Conservation (phyloP, 2,113 vertebrate genomes). For the Urocynchramus pylzowi region DNA sequence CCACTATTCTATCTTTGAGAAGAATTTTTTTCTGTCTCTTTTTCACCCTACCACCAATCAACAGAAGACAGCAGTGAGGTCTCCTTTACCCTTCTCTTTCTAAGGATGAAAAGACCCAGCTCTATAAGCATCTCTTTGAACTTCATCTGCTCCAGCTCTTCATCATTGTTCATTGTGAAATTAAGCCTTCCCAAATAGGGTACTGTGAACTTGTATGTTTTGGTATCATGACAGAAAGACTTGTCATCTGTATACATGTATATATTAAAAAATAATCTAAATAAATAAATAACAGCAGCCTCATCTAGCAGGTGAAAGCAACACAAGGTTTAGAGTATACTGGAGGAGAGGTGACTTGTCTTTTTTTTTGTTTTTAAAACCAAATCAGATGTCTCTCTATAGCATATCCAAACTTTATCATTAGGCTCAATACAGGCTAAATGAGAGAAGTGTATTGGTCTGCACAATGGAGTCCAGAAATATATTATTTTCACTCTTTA, state of each 20-base stretch:
- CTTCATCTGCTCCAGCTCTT: neutral
- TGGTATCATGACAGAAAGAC: neutral
- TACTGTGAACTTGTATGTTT: neutral
- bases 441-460: neutral
- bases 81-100: neutral
- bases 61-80: neutral
- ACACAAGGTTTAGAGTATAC: neutral
- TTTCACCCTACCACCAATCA: neutral
- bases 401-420: neutral
- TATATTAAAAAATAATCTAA: neutral
- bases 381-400: neutral
- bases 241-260: neutral
- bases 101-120: neutral
- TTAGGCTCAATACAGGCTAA: neutral
- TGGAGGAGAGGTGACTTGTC: neutral
- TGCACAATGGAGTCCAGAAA: neutral
- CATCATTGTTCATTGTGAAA: fast-evolving
- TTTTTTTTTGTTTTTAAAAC: neutral
- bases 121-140: neutral
- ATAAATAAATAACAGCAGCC: neutral
- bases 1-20: neutral
- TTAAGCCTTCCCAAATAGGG: neutral
- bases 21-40: neutral
- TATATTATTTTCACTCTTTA: neutral
- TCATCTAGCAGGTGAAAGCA: neutral